Evolutionary conservation across 2,113 vertebrate species (phyloP).

Genomic region (Nothoprocta pentlandii): DNA sequence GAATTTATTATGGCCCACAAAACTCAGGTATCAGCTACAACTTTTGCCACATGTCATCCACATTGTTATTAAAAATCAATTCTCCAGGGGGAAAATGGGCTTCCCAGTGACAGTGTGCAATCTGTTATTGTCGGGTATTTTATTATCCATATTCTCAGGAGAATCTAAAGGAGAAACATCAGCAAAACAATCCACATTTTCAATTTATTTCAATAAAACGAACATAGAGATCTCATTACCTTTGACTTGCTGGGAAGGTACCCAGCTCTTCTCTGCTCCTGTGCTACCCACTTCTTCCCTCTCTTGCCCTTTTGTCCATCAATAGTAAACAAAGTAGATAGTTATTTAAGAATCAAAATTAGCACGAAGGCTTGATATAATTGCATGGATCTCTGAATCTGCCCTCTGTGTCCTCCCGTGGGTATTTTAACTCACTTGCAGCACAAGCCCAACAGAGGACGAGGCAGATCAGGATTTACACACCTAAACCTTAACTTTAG

Average conservation of each 20-base stretch:
- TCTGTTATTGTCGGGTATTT: slow-evolving; percentile 80
- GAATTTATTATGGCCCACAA: slow-evolving; percentile 78
- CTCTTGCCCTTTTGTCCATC: background rate
- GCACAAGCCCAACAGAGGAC: background rate
- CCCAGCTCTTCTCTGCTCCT: background rate
- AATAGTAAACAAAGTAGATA: background rate
- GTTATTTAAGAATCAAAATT: background rate
- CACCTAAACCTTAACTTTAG: background rate
- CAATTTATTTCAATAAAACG: background rate
- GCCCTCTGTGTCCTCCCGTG: background rate
- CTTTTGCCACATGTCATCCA: slow-evolving; percentile 77
- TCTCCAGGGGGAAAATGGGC: slow-evolving; percentile 68
- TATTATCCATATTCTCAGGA: slow-evolving; percentile 71
- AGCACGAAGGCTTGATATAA: background rate
- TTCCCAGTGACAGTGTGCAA: slow-evolving; percentile 71
- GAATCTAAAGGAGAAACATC: slow-evolving; percentile 68
- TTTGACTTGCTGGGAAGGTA: background rate
- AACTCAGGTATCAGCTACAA: slow-evolving; percentile 78
- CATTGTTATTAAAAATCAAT: slow-evolving; percentile 83
- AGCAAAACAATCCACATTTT: slow-evolving; percentile 64
- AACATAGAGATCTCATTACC: background rate
- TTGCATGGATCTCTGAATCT: background rate
- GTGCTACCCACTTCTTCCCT: background rate
- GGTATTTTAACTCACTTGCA: background rate
- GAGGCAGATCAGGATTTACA: background rate